phyloP scores from a whole-genome alignment of 53 echinoderm and acorn worm genomes.

The Temnopleurus reevesii region DNA sequence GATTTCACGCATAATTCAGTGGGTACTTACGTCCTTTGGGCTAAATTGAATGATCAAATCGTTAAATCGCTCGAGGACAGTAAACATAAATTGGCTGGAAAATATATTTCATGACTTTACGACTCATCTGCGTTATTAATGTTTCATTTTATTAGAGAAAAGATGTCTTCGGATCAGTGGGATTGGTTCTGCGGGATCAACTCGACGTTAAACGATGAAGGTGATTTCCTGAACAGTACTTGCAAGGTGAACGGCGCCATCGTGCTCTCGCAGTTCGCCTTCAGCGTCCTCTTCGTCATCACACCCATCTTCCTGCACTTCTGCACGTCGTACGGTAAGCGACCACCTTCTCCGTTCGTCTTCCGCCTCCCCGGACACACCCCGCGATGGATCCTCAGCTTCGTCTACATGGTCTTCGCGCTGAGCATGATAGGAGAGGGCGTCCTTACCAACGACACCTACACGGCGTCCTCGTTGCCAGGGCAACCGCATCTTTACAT shows the following conservation, averaged over 20 bases:
- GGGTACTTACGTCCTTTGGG: too few species aligned
- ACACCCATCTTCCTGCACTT: conserved; percentile 63
- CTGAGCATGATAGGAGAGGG: conserved; percentile 66
- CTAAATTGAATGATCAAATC: too few species aligned
- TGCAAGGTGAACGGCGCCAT: conserved; percentile 22
- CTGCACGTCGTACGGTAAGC: conserved; percentile 53
- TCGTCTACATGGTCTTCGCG: conserved; percentile 47
- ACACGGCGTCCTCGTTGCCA: not conserved
- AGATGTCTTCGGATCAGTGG: not conserved
- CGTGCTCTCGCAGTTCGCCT: conserved; percentile 61
- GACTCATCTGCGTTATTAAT: too few species aligned
- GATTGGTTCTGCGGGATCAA: conserved; percentile 46
- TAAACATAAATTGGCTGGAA: too few species aligned
- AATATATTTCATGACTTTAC: too few species aligned
- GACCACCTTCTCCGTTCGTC: conserved; percentile 23
- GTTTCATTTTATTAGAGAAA: too few species aligned
- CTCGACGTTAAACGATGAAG: not conserved
- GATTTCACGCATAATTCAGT: too few species aligned
- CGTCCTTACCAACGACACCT: conserved; percentile 63
- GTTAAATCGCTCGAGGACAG: too few species aligned
- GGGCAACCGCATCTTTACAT: conserved; percentile 70
- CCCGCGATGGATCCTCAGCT: conserved; percentile 63
- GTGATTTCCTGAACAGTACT: conserved; percentile 5
- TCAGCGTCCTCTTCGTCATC: conserved; percentile 55
- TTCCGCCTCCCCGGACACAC: conserved; percentile 75